Conservation (phyloP, 1,140 invertebrate genomes). For the Drosophila pseudoobscura region DNA sequence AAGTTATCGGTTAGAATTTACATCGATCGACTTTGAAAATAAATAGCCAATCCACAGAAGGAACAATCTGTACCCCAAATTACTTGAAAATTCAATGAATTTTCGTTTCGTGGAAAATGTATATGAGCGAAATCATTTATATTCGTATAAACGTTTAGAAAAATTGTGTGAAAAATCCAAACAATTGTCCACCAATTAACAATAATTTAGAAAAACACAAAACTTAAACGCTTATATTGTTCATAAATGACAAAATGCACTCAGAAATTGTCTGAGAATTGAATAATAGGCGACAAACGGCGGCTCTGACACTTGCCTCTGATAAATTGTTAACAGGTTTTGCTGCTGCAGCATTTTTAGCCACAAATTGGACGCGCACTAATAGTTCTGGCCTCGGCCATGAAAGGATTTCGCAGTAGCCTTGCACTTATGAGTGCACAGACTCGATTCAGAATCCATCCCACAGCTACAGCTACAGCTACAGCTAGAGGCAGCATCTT, state of each 20-base stretch:
- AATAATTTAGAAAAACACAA: conserved; percentile 23
- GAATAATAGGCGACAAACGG: conserved; percentile 59
- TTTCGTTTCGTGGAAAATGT: no score
- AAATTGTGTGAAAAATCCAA: conserved; percentile 3
- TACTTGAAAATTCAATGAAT: no score
- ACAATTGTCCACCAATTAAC: conserved; percentile 18
- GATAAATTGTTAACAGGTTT: conserved; percentile 74
- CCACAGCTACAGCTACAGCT: conserved; percentile 8
- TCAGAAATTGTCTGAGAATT: conserved; percentile 65
- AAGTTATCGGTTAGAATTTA: no score
- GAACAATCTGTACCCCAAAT: no score
- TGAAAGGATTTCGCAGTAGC: conserved; percentile 72
- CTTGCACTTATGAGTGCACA: conserved; percentile 27
- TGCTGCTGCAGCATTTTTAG: conserved; percentile 35
- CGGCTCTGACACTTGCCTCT: conserved; percentile 40
- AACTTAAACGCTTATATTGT: conserved; percentile 2
- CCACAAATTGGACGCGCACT: conserved; percentile 74
- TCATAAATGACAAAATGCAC: conserved; percentile 58
- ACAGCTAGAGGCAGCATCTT: conserved; percentile 32
- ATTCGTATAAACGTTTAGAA: no score
- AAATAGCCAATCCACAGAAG: no score
- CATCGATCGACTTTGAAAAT: no score
- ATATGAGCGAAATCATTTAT: no score
- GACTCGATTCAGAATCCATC: no score
- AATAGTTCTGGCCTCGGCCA: conserved; percentile 79